A percentile compares a stretch with the other conserved stretches of the same genome.
Evolutionary conservation across 1,140 invertebrate genomes (phyloP).

Genomic region (Danaus melanippus): DNA sequence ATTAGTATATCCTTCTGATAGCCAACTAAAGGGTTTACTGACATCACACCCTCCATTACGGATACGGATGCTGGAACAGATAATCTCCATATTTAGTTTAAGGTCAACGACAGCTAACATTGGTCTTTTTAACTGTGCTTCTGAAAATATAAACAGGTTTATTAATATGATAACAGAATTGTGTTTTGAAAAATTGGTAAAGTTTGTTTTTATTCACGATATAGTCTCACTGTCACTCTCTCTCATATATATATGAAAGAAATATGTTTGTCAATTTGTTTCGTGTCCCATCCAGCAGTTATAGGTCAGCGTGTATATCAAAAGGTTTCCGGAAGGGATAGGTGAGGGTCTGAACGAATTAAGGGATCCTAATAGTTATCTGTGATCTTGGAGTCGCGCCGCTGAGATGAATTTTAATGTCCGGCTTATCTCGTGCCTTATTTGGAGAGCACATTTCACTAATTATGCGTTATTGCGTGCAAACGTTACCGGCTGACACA

Average conservation of each 20-base stretch:
- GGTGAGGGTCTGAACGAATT: constrained; percentile 63
- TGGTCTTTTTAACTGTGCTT: too few species aligned
- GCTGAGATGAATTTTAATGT: constrained; percentile 65
- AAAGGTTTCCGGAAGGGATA: constrained; percentile 67
- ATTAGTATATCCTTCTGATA: constrained; percentile 58
- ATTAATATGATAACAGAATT: too few species aligned
- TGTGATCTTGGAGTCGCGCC: constrained; percentile 37
- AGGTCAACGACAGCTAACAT: too few species aligned
- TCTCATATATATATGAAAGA: constrained; percentile 17
- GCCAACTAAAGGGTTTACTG: constrained; percentile 37
- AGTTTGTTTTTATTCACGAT: neutral
- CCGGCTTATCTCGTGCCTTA: neutral
- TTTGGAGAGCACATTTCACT: too few species aligned
- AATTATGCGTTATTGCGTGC: too few species aligned
- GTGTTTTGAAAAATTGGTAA: too few species aligned
- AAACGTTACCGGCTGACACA: too few species aligned
- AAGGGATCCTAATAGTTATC: constrained; percentile 68
- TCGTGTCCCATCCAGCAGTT: constrained; percentile 26
- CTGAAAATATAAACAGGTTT: too few species aligned
- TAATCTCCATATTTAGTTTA: too few species aligned
- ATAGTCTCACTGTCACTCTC: constrained; percentile 18
- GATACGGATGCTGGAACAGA: too few species aligned
- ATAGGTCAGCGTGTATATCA: constrained; percentile 41
- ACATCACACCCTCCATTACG: constrained; percentile 37
- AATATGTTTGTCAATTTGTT: neutral